Conservation (phyloP, 1,140 invertebrate genomes). For the Bombus pyrosoma region DNA sequence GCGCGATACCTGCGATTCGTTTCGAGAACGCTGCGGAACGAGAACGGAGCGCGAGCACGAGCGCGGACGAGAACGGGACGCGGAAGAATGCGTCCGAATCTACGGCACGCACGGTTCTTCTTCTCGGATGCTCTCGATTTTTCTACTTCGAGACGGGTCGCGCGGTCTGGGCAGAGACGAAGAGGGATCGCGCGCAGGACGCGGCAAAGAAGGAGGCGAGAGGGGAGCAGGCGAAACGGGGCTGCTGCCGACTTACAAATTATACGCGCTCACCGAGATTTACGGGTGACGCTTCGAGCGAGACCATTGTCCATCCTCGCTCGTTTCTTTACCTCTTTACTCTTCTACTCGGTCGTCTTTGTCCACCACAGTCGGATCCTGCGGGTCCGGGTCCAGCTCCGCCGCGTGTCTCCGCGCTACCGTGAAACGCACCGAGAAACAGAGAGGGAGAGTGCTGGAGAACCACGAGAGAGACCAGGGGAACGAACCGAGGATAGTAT, state of each 20-base stretch:
- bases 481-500: slow-evolving; percentile 47
- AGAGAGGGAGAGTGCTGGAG: background rate
- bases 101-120: slow-evolving; percentile 10
- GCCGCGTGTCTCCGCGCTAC: slow-evolving; percentile 40
- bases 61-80: background rate
- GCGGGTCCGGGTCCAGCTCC: background rate
- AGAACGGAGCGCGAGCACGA: no score
- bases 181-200: slow-evolving; percentile 31
- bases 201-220: slow-evolving; percentile 45
- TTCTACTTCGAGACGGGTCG: slow-evolving; percentile 18
- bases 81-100: slow-evolving; percentile 36
- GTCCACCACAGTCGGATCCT: slow-evolving; percentile 53
- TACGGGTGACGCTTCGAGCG: slow-evolving; percentile 82
- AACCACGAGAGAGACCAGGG: slow-evolving; percentile 19
- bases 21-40: background rate
- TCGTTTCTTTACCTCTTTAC: slow-evolving; percentile 80
- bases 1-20: background rate
- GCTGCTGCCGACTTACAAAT: slow-evolving; percentile 82
- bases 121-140: slow-evolving; percentile 39
- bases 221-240: slow-evolving; percentile 61
- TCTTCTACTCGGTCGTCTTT: slow-evolving; percentile 67
- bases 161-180: slow-evolving; percentile 26
- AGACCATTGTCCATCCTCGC: slow-evolving; percentile 83
- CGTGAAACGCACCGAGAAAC: slow-evolving; percentile 34
- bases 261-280: slow-evolving; percentile 83